Evolutionary conservation across 2,888 invertebrate genomes (phyloP), one percentile per base, ranked within the genome.

Genomic region (Boloria selene): DNA sequence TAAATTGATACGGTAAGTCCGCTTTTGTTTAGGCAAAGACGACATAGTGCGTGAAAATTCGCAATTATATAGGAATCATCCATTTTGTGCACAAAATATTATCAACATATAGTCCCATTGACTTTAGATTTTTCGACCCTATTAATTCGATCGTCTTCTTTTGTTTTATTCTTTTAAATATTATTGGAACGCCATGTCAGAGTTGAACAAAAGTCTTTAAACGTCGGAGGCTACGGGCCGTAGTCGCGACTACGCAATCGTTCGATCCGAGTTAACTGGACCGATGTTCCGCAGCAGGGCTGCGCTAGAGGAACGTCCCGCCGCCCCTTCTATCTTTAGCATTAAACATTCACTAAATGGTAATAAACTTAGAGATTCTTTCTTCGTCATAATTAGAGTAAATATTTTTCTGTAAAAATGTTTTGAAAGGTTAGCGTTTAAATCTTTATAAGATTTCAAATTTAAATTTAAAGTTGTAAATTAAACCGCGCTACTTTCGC

Each of bases 1-100:
- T 94, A 95, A 77, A 95, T 94, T 62, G 95, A 94, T 71, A 93
- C 87, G 83, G 94, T 93, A 72, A 94, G 93, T 63, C 94, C 93
- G 77, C 94, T 94, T 79, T 93, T 93, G 73, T 92, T 92, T 76
- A 95, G 87, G 81, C 95, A 95, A 71, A 95, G 85, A 44, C 95
- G 93, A 86, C 95, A 95, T 65, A 95, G 92, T 71, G 93, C 90
- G 83, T 94, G 93, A 80, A 94, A 94, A 88, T 93, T 94, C 61
- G 93, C 87, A 81, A 94, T 93, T 73, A 93, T 90, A 77, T 84
- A 92, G 72, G 91, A 89, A 86, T 91, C 93, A 85, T 91, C 92
- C 91, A 91, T 91, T 86, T 88, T 90, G 72, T 73, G 64, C 62
- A 58, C 61, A 64, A 65, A 71, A 69, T 64, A 66, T 71, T 68